Evolutionary conservation across 2,888 invertebrate genomes (phyloP).

Genomic region (Drosophila tanythrix): DNA sequence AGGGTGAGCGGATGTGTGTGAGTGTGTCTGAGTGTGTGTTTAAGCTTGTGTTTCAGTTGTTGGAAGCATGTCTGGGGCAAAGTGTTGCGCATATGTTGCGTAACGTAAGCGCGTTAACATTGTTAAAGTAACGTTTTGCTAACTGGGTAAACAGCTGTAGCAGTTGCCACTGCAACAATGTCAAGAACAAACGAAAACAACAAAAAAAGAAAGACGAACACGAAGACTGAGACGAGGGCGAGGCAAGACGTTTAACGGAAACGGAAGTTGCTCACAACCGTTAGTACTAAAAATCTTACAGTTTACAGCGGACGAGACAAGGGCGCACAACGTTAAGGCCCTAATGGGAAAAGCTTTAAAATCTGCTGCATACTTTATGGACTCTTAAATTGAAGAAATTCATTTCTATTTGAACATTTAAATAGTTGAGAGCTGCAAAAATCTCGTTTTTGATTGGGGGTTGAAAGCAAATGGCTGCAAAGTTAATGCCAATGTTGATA

Average conservation of each 20-base stretch:
- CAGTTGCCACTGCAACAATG: constrained; percentile 53
- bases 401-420: constrained; percentile 25
- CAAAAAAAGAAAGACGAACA: constrained; percentile 32
- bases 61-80: constrained; percentile 24
- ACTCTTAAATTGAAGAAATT: constrained; percentile 15
- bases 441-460: not conserved
- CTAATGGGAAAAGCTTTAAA: constrained; percentile 63
- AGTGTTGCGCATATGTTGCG: constrained; percentile 71
- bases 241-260: constrained; percentile 68
- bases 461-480: not conserved
- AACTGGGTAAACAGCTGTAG: constrained; percentile 49
- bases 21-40: not conserved
- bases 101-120: constrained; percentile 60
- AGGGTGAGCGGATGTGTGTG: constrained; percentile 2
- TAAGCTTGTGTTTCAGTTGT: constrained; percentile 9
- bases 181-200: constrained; percentile 25
- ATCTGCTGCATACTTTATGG: constrained; percentile 47
- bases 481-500: not conserved
- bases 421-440: constrained; percentile 17
- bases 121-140: constrained; percentile 46
- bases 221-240: constrained; percentile 18
- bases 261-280: constrained; percentile 77
- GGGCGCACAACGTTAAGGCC: constrained; percentile 17
- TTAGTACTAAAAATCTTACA: constrained; percentile 43
- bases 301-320: constrained; percentile 26